These are phyloP conservation scores for Conistra vaccinii DNA, from an alignment of 2,888 invertebrate genomes.

Conservation along the genomic window DNA sequence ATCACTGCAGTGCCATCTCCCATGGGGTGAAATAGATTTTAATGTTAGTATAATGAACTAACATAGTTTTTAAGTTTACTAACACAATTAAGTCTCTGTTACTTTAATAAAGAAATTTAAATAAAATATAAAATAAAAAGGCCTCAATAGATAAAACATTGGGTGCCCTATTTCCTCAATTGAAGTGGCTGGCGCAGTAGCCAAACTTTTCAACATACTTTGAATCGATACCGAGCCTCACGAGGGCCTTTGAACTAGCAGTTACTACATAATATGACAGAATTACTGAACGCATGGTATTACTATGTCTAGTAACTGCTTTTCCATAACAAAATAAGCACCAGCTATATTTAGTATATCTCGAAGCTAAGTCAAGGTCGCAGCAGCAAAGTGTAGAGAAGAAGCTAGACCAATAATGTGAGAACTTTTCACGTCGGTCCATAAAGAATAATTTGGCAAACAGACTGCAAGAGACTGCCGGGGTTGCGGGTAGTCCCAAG, in stretches of 20 bases:
- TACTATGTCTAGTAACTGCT: no score
- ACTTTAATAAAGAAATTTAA: no score
- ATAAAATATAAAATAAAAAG: no score
- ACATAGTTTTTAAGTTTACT: no score
- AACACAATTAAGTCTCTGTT: no score
- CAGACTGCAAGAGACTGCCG: slow-evolving; percentile 22
- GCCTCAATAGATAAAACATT: not conserved
- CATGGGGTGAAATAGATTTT: no score
- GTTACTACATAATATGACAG: not conserved
- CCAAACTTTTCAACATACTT: not conserved
- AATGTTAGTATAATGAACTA: no score
- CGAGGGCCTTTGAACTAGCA: not conserved
- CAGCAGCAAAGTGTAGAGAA: not conserved
- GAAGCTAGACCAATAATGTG: not conserved
- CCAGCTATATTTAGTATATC: not conserved
- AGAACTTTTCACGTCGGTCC: slow-evolving; percentile 8
- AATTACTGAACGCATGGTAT: no score
- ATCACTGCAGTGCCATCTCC: no score
- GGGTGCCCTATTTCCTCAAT: not conserved
- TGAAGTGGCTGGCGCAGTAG: not conserved
- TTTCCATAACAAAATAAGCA: no score
- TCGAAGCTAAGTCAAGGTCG: not conserved
- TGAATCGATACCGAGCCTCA: not conserved
- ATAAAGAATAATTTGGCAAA: slow-evolving; percentile 24
- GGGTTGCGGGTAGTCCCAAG: no score